Percentiles rank a stretch among this genome's conserved stretches.
These are phyloP conservation scores for Priapulus caudatus DNA, from an alignment of 2,888 invertebrate genomes.

Conservation along the genomic window DNA sequence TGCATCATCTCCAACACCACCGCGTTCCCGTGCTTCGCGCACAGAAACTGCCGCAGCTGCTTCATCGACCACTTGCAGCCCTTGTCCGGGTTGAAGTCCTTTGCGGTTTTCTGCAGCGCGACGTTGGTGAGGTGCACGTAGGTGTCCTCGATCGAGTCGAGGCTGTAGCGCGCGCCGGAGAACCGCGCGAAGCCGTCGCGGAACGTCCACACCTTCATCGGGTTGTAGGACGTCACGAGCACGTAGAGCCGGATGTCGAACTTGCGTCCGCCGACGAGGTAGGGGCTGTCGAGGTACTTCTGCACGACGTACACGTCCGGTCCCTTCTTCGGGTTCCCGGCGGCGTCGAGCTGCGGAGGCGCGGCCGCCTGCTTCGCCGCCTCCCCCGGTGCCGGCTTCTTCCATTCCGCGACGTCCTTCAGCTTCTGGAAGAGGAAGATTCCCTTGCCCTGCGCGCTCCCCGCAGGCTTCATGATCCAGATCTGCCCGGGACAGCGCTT, in stretches of 20 bases:
- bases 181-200: conserved; percentile 52
- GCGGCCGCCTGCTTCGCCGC: conserved; percentile 35
- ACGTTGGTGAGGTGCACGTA: conserved; percentile 48
- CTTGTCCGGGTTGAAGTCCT: conserved; percentile 44
- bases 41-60: conserved; percentile 45
- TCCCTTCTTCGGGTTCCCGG: conserved; percentile 24
- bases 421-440: conserved; percentile 49
- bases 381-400: conserved; percentile 39
- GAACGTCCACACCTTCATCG: conserved; percentile 46
- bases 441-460: conserved; percentile 49
- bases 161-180: conserved; percentile 47
- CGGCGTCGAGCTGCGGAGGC: conserved; percentile 12
- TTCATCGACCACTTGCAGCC: conserved; percentile 49
- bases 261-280: conserved; percentile 48
- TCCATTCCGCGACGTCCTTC: conserved; percentile 45
- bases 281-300: conserved; percentile 48
- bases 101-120: conserved; percentile 45
- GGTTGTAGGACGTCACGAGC: conserved; percentile 46
- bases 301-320: conserved; percentile 46
- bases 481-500: conserved; percentile 45
- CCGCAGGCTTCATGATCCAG: conserved; percentile 54
- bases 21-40: conserved; percentile 44
- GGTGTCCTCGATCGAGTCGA: conserved; percentile 47
- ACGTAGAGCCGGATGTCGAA: conserved; percentile 52
- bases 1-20: conserved; percentile 41